These are phyloP conservation scores for Agrotis ipsilon DNA, from an alignment of 2,888 invertebrate genomes.

Conservation along the genomic window DNA sequence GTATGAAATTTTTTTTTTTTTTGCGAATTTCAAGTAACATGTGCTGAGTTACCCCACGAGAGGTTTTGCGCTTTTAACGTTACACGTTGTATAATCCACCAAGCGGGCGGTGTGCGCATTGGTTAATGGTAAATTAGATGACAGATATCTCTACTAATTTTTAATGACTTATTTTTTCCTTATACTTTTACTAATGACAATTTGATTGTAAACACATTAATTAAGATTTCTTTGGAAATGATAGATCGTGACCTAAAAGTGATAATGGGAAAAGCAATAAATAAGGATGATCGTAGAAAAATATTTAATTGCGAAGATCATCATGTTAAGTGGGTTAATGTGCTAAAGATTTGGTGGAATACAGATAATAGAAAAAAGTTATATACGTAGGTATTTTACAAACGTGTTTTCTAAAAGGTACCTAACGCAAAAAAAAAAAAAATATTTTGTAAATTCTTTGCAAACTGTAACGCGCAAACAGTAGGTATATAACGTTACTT, in stretches of 20 bases:
- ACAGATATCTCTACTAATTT: neutral
- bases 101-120: neutral
- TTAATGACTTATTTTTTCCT: neutral
- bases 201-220: conserved; percentile 49
- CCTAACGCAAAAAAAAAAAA: no score
- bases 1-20: no score
- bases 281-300: conserved; percentile 53
- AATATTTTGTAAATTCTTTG: no score
- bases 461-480: no score
- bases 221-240: conserved; percentile 58
- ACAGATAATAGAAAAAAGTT: neutral
- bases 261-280: conserved; percentile 64
- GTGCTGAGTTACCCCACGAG: no score
- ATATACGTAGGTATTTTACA: no score
- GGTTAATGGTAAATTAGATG: neutral
- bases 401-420: neutral
- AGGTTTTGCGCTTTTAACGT: no score
- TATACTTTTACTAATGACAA: conserved; percentile 46
- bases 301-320: conserved; percentile 33
- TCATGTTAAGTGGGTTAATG: conserved; percentile 52
- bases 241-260: conserved; percentile 55
- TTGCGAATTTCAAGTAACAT: no score
- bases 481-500: no score
- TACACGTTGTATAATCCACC: no score
- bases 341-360: conserved; percentile 7